Evolutionary conservation across 1,140 invertebrate species (phyloP), one percentile per base, ranked within the genome.

Genomic region (Bombus confusus): DNA sequence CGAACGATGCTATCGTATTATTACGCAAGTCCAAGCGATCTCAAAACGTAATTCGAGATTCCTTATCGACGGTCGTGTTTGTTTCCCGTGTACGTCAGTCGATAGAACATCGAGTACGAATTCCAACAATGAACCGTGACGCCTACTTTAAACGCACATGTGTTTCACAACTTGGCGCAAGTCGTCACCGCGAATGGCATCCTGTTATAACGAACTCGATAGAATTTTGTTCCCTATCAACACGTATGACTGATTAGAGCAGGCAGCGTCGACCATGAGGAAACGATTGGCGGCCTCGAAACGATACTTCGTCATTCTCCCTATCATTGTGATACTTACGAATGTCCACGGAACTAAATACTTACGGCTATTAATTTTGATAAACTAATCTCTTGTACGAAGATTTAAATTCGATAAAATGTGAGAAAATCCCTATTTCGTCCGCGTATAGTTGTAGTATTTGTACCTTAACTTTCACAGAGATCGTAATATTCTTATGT

Each of bases 141-240:
- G 87, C 85, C 91, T 90, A 91, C 89, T 41, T 81, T 3, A 34
- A 47, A 47, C n/a, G 85, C 86, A 86, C 73, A 80, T 91, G 89
- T 87, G 90, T 93, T 92, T 91, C 88, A 85, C 91, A 92, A 91
- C 88, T 92, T 86, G 77, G 57, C 89, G 86, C 83, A 88, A 87
- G 88, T 82, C 66, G 89, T 86, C 72, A 87, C 83, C 74, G 75
- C 85, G 79, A 69, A 85, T 62, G 28, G 75, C 66, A 87, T 93
- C 80, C 86, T 85, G 86, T 92, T 92, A 85, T 90, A 88, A 74
- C 86, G 79, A 57, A 71, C 83, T 89, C 43, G 87, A 89, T 90
- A 86, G 84, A 79, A 92, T 90, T 86, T 87, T 81, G 72, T 76
- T 64, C 69, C 68, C 79, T 76, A 83, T 76, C 64, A 66, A 87